These are phyloP conservation scores for Acholoe squamosa DNA, from an alignment of 2,888 invertebrate genomes.

Conservation along the genomic window DNA sequence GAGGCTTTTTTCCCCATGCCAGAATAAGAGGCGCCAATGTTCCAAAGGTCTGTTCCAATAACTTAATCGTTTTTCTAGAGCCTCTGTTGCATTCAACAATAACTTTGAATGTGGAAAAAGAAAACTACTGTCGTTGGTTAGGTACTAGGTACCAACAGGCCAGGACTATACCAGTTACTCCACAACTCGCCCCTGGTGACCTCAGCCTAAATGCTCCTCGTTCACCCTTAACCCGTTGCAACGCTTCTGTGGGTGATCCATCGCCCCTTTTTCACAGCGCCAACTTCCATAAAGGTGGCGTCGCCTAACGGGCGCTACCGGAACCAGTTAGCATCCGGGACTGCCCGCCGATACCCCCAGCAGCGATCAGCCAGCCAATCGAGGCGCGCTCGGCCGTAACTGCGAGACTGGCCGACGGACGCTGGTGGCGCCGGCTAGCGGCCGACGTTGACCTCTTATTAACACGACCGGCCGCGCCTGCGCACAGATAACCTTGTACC, in stretches of 20 bases:
- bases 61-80: no score
- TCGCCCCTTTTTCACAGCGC: neutral
- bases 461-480: conserved; percentile 10
- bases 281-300: neutral
- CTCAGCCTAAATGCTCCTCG: neutral
- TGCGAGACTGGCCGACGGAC: neutral
- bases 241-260: neutral
- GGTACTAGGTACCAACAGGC: no score
- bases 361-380: conserved; percentile 42
- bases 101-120: no score
- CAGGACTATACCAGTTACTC: neutral
- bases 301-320: neutral
- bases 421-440: conserved; percentile 3
- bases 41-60: no score
- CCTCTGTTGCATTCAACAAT: no score
- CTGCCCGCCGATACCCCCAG: neutral
- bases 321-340: neutral
- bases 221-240: neutral
- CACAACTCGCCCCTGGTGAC: neutral
- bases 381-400: conserved; percentile 12
- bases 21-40: no score
- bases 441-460: neutral
- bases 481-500: conserved; percentile 31
- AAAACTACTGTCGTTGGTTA: no score
- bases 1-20: no score